Base-by-base conservation (phyloP, 2,113 vertebrate genomes). In the Oceanites oceanicus region DNA sequence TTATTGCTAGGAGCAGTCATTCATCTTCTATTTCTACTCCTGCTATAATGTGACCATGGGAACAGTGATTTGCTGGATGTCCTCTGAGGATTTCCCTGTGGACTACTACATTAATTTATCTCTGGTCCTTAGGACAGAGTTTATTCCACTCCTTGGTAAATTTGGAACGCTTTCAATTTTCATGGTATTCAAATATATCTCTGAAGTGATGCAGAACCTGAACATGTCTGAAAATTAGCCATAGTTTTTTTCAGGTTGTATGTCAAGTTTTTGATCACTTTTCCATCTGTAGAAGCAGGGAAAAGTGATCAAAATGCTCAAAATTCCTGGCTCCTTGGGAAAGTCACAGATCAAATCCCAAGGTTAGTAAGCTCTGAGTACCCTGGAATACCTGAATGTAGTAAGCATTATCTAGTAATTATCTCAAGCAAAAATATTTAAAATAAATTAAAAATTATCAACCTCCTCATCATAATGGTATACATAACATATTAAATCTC, bases 11-110 rank as follows among this genome's bases (percentile, higher is more conserved):
- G 84, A 92, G 17, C 11, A 52, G 16, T 42, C 7, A 27, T 80
- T 84, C 13, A 16, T 45, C 9, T 75, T 62, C 13, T 8, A 21
- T 59, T 56, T 62, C 17, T 42, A 9, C 34, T 66, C 7, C 22
- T 66, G 11, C 5, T 78, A 5, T 16, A 59, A 13, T 0, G 0
- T 56, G 29, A 20, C 21, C 32, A 25, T 14, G 6, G 15, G 9
- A 80, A 42, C 7, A 34, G 14, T 36, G 55, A 53, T 61, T 61
- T 76, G 21, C n/a, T 84, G 38, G 20, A 58, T 32, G 14, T 12
- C 30, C 11, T 80, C 42, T 58, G 36, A 80, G 26, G 10, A 72
- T 58, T 76, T 88, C 27, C 10, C 23, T 4, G 12, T 6, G 13
- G 67, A 75, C 34, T 52, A 7, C 1, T 9, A 45, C 15, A 19